phyloP scores from a whole-genome alignment of 2,113 vertebrate genomes.

The Anarrhichthys ocellatus region DNA sequence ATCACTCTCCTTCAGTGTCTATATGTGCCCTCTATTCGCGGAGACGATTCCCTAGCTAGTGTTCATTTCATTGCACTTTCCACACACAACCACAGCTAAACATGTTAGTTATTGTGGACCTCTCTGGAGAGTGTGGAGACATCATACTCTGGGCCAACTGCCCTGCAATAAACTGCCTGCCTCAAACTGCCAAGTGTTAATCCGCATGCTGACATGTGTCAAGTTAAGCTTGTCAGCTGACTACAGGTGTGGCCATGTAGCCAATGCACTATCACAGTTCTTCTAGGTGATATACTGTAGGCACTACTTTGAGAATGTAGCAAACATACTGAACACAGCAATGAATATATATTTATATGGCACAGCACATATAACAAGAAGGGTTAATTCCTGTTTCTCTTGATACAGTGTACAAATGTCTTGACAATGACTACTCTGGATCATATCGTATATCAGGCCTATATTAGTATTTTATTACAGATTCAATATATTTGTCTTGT shows the following conservation, averaged over 20 bases:
- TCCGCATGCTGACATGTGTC: slow-evolving; percentile 10
- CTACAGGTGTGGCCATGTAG: slow-evolving; percentile 10
- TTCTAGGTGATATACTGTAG: background rate
- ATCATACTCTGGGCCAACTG: background rate
- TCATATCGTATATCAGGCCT: background rate
- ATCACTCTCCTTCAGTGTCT: background rate
- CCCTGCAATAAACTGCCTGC: background rate
- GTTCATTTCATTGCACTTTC: background rate
- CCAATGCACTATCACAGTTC: background rate
- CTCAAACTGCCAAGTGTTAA: slow-evolving; percentile 16
- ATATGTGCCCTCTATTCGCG: slow-evolving; percentile 49
- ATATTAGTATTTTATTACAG: background rate
- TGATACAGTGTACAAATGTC: background rate
- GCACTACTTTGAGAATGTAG: background rate
- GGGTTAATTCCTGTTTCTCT: background rate
- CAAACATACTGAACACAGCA: background rate
- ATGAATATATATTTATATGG: background rate
- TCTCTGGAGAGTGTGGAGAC: background rate
- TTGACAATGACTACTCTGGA: background rate
- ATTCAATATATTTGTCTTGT: no score
- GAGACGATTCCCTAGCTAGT: background rate
- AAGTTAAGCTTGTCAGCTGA: slow-evolving; percentile 15
- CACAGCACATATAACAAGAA: background rate
- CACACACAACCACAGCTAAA: background rate
- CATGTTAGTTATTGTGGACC: background rate